Evolutionary conservation across 2,113 vertebrate genomes (phyloP).

Genomic region (Caranx melampygus): DNA sequence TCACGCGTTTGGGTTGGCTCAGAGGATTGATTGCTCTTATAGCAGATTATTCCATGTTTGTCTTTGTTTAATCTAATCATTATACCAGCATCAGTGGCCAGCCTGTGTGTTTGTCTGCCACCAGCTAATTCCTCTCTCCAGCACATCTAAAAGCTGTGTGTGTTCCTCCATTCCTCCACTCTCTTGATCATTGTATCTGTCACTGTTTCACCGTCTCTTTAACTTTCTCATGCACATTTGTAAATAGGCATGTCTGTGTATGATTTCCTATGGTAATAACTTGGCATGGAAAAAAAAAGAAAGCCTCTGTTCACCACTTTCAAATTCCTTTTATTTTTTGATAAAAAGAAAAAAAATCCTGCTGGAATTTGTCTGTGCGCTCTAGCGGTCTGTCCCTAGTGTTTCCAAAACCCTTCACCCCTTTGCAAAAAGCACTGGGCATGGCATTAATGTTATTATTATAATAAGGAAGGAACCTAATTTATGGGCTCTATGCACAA

Average conservation of each 20-base stretch:
- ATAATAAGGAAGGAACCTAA: slow-evolving; percentile 42
- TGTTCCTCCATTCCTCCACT: slow-evolving; percentile 48
- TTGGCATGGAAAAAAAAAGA: not conserved
- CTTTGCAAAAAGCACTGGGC: slow-evolving; percentile 14
- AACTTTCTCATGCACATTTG: slow-evolving; percentile 29
- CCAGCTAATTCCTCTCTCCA: slow-evolving; percentile 77
- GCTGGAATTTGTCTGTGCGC: slow-evolving; percentile 2
- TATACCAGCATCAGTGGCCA: slow-evolving; percentile 79
- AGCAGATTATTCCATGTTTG: slow-evolving; percentile 80
- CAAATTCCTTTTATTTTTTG: not conserved
- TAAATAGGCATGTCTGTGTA: slow-evolving; percentile 42
- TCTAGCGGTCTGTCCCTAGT: not conserved
- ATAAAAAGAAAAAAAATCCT: slow-evolving; percentile 2
- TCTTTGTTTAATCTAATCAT: slow-evolving; percentile 83
- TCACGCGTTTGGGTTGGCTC: slow-evolving; percentile 72
- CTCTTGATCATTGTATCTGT: slow-evolving; percentile 49
- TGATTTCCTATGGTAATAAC: slow-evolving; percentile 1
- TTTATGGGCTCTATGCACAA: slow-evolving; percentile 55
- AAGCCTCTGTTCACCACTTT: not conserved
- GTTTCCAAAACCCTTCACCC: slow-evolving; percentile 33
- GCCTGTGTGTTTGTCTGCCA: slow-evolving; percentile 78
- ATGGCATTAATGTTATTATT: slow-evolving; percentile 38
- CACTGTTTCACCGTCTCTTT: slow-evolving; percentile 57
- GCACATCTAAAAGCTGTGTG: slow-evolving; percentile 61
- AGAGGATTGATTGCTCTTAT: slow-evolving; percentile 78